Conservation (phyloP, 2,113 vertebrate species). For the Scolopax mira region DNA sequence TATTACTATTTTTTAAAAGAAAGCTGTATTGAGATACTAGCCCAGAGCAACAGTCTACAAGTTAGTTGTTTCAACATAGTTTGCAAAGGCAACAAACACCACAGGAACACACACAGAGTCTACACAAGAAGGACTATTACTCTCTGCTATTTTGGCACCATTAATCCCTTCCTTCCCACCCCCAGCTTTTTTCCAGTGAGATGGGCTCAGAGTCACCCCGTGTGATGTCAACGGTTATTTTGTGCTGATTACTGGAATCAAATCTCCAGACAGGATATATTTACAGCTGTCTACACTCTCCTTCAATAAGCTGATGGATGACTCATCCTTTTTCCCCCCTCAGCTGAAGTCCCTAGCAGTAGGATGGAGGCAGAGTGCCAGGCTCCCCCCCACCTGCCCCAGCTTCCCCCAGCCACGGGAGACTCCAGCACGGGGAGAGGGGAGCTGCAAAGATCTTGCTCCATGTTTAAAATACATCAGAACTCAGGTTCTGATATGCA, state of each 20-base stretch:
- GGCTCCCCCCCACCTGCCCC: neutral
- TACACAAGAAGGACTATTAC: neutral
- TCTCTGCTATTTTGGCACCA: neutral
- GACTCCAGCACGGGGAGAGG: neutral
- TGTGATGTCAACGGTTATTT: conserved; percentile 60
- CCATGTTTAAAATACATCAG: neutral
- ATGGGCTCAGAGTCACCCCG: neutral
- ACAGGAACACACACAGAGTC: neutral
- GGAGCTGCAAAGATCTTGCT: neutral
- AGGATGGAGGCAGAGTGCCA: neutral
- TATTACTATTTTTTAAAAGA: neutral
- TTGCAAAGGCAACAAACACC: neutral
- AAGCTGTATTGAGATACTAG: neutral
- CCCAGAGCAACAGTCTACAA: neutral
- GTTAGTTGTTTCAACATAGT: neutral
- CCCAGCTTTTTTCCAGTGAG: neutral
- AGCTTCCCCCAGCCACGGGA: neutral
- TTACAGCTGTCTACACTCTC: conserved; percentile 49
- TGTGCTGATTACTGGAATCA: conserved; percentile 68
- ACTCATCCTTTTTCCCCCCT: conserved; percentile 50
- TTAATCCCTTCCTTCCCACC: neutral
- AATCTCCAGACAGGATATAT: conserved; percentile 70
- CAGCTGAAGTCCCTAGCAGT: conserved; percentile 5
- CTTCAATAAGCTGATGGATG: conserved; percentile 58
- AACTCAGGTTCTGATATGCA: too few relatives aligned